Evolutionary conservation across 2,888 invertebrate genomes (phyloP), one percentile per base, ranked within the genome.

Genomic region (Watsonalla binaria): DNA sequence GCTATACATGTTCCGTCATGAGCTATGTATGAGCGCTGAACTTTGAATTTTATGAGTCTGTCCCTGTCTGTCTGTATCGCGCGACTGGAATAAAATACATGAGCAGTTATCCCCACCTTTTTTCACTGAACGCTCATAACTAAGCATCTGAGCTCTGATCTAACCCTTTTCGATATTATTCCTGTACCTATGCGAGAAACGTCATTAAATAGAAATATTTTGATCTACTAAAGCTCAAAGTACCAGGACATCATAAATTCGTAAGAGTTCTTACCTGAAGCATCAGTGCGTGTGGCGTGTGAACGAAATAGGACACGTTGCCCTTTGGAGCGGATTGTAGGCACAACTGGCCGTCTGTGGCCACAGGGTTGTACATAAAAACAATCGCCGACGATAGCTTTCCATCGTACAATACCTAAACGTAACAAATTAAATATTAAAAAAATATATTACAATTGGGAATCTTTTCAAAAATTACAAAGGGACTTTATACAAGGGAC

Each of bases 341-440:
- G 91, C 99, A 99, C 62, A 99, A 93, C 91, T 99, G 99, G 65
- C 98, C 97, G 90, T 99, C 99, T 63, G 99, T 99, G 61, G 99
- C 99, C 74, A 99, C 99, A 60, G 99, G 99, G 91, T 99, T 99
- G 93, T 99, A 99, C 97, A 99, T 98, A 92, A 99, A 99, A 79
- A 99, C 98, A 82, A 99, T 97, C 65, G 97, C 97, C 74, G 95
- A 96, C 60, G 99, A 98, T 80, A 99, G 92, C 90, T 98, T 98
- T 61, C 99, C 99, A 90, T 99, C 99, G 91, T 99, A 99, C 70
- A 99, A 93, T 64, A 99, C 98, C 98, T 98, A 92, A 42, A 52
- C 45, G 24, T 9, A 34, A 4, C 55, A 53, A 53, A 34, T 14
- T 8, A 47, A 24, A 5, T 8, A 11, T 37, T 33, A 45, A 35